Conservation (phyloP, 1,140 invertebrate species). For the Drosophila chauvacae region DNA sequence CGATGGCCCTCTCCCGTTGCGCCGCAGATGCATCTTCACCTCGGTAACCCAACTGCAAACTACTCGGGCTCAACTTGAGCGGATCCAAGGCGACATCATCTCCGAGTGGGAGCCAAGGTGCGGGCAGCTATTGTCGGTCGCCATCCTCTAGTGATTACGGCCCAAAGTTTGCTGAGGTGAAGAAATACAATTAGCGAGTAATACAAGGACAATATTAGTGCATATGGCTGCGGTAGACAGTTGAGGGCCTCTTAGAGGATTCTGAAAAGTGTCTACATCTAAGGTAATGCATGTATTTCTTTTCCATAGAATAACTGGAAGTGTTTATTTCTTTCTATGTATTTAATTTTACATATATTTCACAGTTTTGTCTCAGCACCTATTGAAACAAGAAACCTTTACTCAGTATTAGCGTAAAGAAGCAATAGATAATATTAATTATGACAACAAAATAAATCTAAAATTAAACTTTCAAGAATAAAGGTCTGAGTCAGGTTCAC, state of each 20-base stretch:
- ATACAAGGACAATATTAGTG: constrained; percentile 11
- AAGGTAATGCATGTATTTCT: no score
- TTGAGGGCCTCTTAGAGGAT: background rate
- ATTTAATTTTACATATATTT: no score
- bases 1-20: background rate
- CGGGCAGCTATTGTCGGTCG: constrained; percentile 40
- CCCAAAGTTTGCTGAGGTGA: constrained; percentile 42
- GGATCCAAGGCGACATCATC: constrained; percentile 48
- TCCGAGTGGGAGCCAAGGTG: constrained; percentile 34
- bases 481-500: background rate
- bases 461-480: background rate
- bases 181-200: constrained; percentile 47
- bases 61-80: constrained; percentile 39
- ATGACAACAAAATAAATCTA: no score
- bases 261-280: background rate
- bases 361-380: no score
- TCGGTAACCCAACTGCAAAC: constrained; percentile 38
- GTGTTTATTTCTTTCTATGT: no score
- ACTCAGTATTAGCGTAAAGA: no score
- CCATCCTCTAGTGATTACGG: constrained; percentile 31
- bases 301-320: background rate
- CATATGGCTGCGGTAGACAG: constrained; percentile 2
- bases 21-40: constrained; percentile 44
- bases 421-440: background rate
- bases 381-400: no score